These are phyloP conservation scores for Sycophila sp. DNA, from an alignment of 1,140 invertebrate species.

Conservation along the genomic window DNA sequence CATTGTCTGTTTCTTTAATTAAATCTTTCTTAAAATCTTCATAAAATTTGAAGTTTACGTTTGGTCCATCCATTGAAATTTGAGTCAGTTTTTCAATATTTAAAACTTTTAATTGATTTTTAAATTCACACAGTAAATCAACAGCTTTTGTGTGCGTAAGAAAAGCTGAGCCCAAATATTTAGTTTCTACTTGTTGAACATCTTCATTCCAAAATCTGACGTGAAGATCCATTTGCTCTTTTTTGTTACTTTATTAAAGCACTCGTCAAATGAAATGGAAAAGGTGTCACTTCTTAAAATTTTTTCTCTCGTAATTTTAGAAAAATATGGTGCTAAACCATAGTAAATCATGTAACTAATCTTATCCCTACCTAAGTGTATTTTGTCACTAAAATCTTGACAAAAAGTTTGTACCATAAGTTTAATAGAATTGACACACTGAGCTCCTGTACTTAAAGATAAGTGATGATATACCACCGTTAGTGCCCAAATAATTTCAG, in stretches of 20 bases:
- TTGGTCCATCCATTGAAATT: slow-evolving; percentile 13
- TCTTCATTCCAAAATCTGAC: slow-evolving; percentile 9
- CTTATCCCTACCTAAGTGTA: not conserved
- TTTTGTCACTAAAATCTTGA: not conserved
- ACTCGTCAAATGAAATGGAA: not conserved
- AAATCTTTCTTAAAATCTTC: not conserved
- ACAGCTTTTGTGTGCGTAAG: slow-evolving; percentile 30
- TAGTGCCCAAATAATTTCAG: too few species aligned
- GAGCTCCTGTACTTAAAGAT: too few species aligned
- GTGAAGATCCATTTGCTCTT: slow-evolving; percentile 22
- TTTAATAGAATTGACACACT: too few species aligned
- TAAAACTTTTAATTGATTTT: slow-evolving; percentile 21
- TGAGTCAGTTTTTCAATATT: slow-evolving; percentile 7
- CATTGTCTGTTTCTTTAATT: slow-evolving; percentile 17
- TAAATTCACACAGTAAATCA: slow-evolving; percentile 33
- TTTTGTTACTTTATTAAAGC: too few species aligned
- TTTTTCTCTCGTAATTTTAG: not conserved
- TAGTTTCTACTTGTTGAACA: not conserved
- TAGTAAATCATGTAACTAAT: too few species aligned
- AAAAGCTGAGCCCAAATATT: not conserved
- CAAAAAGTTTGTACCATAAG: not conserved
- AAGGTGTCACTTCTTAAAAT: not conserved
- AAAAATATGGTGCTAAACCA: not conserved
- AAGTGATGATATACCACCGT: too few species aligned
- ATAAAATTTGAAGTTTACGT: slow-evolving; percentile 37